These are phyloP conservation scores for Eulacestoma nigropectus DNA, from an alignment of 2,113 vertebrate genomes.

Conservation along the genomic window DNA sequence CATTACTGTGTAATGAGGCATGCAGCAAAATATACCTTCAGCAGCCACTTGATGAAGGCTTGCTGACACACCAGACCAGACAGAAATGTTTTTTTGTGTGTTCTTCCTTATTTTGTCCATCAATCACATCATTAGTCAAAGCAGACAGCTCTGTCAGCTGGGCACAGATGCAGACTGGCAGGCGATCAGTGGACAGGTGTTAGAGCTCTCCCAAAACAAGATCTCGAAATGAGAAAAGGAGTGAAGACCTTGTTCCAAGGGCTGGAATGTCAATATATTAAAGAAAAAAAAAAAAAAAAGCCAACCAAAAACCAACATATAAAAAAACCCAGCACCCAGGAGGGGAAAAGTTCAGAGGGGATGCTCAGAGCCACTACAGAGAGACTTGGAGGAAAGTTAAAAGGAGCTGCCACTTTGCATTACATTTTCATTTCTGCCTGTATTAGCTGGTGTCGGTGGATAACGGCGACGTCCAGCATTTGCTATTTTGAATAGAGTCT, in stretches of 20 bases:
- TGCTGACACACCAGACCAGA: constrained; percentile 87
- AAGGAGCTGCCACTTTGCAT: constrained; percentile 32
- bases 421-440: constrained; percentile 12
- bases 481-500: constrained; percentile 35
- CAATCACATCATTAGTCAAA: constrained; percentile 94
- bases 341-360: constrained; percentile 52
- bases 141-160: constrained; percentile 84
- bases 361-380: background rate
- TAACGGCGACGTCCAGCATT: background rate
- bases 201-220: constrained; percentile 77
- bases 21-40: constrained; percentile 90
- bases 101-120: constrained; percentile 90
- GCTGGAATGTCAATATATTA: constrained; percentile 68
- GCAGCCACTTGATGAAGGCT: constrained; percentile 88
- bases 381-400: background rate
- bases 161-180: constrained; percentile 82
- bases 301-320: background rate
- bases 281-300: background rate
- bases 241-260: constrained; percentile 75
- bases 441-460: constrained; percentile 10
- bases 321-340: background rate
- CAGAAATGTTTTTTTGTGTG: constrained; percentile 84
- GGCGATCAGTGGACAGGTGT: constrained; percentile 84
- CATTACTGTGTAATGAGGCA: constrained; percentile 93
- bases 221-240: constrained; percentile 74